These are phyloP conservation scores for Cyrtorhinus lividipennis DNA, from an alignment of 1,140 invertebrate genomes.

Conservation along the genomic window DNA sequence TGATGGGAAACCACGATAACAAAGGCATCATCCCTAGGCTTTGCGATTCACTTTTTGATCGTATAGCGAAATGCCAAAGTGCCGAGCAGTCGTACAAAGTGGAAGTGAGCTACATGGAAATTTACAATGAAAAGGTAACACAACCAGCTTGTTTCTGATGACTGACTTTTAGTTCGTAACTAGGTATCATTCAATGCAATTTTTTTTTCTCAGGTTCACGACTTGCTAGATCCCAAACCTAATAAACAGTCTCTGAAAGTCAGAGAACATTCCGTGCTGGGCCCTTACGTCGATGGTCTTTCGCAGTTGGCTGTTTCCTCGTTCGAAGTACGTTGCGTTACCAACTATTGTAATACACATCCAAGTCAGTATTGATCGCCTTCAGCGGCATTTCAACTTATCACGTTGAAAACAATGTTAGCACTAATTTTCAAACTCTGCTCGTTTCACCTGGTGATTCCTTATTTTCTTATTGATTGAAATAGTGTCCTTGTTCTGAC, in stretches of 20 bases:
- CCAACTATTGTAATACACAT: background rate
- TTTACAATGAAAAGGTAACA: conserved; percentile 90
- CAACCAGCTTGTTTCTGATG: too few relatives aligned
- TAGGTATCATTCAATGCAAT: too few relatives aligned
- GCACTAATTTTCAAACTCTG: too few relatives aligned
- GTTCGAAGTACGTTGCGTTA: conserved; percentile 42
- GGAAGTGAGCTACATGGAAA: conserved; percentile 99
- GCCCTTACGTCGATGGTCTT: conserved; percentile 92
- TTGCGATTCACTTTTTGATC: conserved; percentile 86
- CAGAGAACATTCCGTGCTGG: conserved; percentile 90
- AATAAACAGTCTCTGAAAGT: conserved; percentile 89
- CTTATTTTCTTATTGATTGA: too few relatives aligned
- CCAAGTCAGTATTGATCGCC: too few relatives aligned
- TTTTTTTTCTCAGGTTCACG: conserved; percentile 59
- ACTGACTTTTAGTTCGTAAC: too few relatives aligned
- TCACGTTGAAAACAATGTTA: too few relatives aligned
- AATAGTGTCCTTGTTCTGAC: too few relatives aligned
- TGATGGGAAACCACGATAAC: conserved; percentile 87
- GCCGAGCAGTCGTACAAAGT: conserved; percentile 75
- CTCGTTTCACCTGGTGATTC: too few relatives aligned
- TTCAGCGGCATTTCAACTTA: too few relatives aligned
- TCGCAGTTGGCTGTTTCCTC: conserved; percentile 88
- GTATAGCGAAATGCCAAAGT: conserved; percentile 65
- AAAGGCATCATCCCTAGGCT: conserved; percentile 93
- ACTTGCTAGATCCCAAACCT: conserved; percentile 88